These are phyloP conservation scores for Grus americana DNA, from an alignment of 2,113 vertebrate species.

Conservation along the genomic window DNA sequence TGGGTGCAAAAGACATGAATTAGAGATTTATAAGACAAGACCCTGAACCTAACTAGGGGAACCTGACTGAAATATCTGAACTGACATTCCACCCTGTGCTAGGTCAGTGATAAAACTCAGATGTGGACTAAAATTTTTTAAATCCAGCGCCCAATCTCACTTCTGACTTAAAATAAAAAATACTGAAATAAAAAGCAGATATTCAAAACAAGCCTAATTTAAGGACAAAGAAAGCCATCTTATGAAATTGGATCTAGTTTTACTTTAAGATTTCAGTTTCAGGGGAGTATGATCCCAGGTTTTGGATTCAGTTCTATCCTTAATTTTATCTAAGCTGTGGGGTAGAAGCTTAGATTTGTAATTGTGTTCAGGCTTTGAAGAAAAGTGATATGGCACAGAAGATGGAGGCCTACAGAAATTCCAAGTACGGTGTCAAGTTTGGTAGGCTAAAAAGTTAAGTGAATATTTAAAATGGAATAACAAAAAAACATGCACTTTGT, in stretches of 20 bases:
- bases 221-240: not conserved
- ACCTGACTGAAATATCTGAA: conserved; percentile 18
- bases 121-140: not conserved
- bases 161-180: not conserved
- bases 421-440: not conserved
- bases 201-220: not conserved
- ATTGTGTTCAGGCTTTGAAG: not conserved
- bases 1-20: not conserved
- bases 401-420: not conserved
- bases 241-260: not conserved
- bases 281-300: not conserved
- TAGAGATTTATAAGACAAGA: conserved; percentile 13
- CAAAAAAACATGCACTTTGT: not conserved
- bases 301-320: not conserved
- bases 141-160: not conserved
- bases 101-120: not conserved
- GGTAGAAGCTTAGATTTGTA: not conserved
- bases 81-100: not conserved
- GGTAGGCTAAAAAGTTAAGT: not conserved
- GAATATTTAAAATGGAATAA: not conserved
- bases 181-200: not conserved
- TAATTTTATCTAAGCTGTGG: not conserved
- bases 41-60: not conserved
- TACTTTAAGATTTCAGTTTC: not conserved
- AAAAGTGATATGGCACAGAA: not conserved